A percentile compares a stretch with the other conserved stretches of the same genome.
Conservation (phyloP, 2,797 vertebrate species). For the Phrynocephalus vlangalii region DNA sequence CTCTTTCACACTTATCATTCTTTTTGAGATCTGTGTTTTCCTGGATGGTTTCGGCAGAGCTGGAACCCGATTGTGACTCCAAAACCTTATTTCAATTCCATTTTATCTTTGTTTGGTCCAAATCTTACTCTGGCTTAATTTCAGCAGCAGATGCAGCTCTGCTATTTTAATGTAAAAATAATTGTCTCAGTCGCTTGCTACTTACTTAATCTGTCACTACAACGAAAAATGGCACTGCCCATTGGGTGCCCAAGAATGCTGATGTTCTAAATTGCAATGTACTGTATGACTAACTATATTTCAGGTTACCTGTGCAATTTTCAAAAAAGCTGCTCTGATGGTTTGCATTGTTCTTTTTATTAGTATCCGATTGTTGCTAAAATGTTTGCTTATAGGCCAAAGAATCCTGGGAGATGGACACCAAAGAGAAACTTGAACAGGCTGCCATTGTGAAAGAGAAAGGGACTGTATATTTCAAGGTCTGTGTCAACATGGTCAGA, state of each 20-base stretch:
- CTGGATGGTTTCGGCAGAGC: background rate
- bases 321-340: background rate
- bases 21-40: background rate
- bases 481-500: constrained; percentile 66
- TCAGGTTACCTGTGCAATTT: background rate
- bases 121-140: background rate
- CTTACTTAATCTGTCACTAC: background rate
- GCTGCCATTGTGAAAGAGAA: constrained; percentile 88
- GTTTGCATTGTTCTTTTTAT: background rate
- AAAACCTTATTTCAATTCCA: background rate
- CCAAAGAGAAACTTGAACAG: constrained; percentile 90
- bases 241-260: background rate
- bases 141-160: background rate
- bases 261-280: background rate
- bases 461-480: constrained; percentile 96
- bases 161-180: background rate
- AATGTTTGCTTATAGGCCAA: constrained; percentile 84
- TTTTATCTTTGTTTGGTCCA: background rate
- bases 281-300: background rate
- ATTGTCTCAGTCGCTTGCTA: background rate
- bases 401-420: constrained; percentile 97
- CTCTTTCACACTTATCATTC: background rate
- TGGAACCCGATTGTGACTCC: background rate
- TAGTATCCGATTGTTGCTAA: constrained; percentile 45
- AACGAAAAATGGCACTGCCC: background rate